Conservation (phyloP, 2,113 vertebrate genomes). For the Callospermophilus lateralis region DNA sequence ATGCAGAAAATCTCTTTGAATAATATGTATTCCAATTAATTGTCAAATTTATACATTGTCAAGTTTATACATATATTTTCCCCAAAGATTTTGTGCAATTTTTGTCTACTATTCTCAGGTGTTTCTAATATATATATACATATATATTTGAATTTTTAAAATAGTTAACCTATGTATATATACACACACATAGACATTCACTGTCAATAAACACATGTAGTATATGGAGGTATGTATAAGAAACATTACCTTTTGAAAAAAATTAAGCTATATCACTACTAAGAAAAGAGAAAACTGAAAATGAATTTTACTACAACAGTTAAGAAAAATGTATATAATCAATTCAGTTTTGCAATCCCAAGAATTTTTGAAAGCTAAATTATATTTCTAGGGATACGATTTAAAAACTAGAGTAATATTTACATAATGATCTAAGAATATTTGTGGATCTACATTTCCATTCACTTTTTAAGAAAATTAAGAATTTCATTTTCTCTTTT, state of each 20-base stretch:
- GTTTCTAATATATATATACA: neutral
- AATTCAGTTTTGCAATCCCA: neutral
- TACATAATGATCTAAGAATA: neutral
- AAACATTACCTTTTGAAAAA: neutral
- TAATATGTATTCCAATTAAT: neutral
- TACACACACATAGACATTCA: neutral
- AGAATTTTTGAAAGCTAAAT: neutral
- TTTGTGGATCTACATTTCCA: neutral
- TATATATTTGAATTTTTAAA: neutral
- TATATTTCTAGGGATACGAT: neutral
- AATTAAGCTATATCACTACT: neutral
- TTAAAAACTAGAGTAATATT: constrained; percentile 1
- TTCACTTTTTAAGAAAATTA: neutral
- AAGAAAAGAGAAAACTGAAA: neutral
- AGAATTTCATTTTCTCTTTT: neutral
- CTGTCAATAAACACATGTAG: neutral
- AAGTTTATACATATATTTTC: neutral
- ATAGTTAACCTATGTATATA: neutral
- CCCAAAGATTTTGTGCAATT: neutral
- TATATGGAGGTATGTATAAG: neutral
- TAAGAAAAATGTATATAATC: neutral
- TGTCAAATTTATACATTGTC: neutral
- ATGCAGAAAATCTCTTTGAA: neutral
- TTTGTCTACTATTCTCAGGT: neutral
- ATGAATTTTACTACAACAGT: neutral